A percentile compares a stretch with the other conserved stretches of the same genome.
phyloP scores from a whole-genome alignment of 2,113 vertebrate genomes.

The Daboia siamensis region DNA sequence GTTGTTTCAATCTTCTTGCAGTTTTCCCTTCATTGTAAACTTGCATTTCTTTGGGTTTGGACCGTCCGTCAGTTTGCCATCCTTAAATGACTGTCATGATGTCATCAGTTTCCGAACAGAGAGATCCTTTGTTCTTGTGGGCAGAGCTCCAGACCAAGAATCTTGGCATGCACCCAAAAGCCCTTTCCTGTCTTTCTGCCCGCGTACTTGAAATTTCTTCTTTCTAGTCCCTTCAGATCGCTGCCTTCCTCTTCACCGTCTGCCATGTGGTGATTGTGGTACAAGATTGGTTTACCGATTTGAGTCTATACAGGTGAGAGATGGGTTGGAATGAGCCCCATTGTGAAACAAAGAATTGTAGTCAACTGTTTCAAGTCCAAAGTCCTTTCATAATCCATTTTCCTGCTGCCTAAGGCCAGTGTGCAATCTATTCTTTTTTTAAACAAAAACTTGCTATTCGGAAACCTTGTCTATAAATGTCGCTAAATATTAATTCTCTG shows the following conservation, averaged over 20 bases:
- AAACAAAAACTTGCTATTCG: not conserved
- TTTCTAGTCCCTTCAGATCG: conserved; percentile 84
- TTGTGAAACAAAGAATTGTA: not conserved
- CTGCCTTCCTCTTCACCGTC: conserved; percentile 89
- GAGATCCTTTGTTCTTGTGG: not conserved
- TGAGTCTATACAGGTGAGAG: conserved; percentile 83
- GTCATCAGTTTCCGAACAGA: not conserved
- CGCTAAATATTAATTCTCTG: not conserved
- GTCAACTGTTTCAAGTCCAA: not conserved
- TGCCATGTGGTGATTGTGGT: conserved; percentile 89
- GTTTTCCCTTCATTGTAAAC: not conserved
- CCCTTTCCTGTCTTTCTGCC: not conserved
- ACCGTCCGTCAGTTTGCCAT: not conserved
- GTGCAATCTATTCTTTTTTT: no score
- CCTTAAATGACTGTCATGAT: not conserved
- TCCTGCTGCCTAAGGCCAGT: not conserved
- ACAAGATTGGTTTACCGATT: conserved; percentile 91
- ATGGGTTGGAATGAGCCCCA: not conserved
- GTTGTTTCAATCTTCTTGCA: not conserved
- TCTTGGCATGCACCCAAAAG: not conserved
- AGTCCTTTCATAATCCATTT: not conserved
- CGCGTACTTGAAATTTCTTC: not conserved
- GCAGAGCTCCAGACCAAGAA: not conserved
- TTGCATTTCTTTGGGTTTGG: not conserved
- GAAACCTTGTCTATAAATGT: not conserved